Evolutionary conservation across 2,797 vertebrate genomes (phyloP).

Genomic region (Scyliorhinus canicula): DNA sequence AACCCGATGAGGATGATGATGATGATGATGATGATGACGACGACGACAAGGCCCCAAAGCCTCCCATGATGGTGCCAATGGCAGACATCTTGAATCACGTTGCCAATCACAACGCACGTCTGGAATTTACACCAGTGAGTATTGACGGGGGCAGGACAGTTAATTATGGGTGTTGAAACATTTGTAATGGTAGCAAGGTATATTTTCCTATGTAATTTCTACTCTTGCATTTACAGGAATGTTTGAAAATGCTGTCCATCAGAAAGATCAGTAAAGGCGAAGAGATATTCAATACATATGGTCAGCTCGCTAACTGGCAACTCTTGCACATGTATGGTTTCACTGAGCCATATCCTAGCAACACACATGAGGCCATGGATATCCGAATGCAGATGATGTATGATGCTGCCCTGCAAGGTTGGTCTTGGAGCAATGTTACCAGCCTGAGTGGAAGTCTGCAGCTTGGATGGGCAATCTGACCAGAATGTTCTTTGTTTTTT

Average conservation of each 20-base stretch:
- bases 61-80: conserved; percentile 92
- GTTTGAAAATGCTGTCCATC: conserved; percentile 77
- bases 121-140: conserved; percentile 81
- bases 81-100: conserved; percentile 90
- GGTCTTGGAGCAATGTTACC: conserved; percentile 40
- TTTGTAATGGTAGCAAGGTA: not conserved
- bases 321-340: conserved; percentile 96
- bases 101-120: conserved; percentile 79
- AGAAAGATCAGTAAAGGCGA: conserved; percentile 63
- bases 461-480: not conserved
- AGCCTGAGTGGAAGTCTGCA: not conserved
- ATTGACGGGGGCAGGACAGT: not conserved
- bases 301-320: conserved; percentile 92
- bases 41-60: conserved; percentile 56
- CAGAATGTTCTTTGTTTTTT: not conserved
- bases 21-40: conserved; percentile 50
- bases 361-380: conserved; percentile 77
- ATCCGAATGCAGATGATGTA: conserved; percentile 70
- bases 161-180: not conserved
- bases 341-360: conserved; percentile 69
- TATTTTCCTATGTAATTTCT: not conserved
- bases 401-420: conserved; percentile 65
- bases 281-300: conserved; percentile 92
- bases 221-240: conserved; percentile 59
- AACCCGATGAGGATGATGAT: conserved; percentile 62